phyloP scores from a whole-genome alignment of 2,888 invertebrate species.

The Scaptodrosophila latifasciaeformis region DNA sequence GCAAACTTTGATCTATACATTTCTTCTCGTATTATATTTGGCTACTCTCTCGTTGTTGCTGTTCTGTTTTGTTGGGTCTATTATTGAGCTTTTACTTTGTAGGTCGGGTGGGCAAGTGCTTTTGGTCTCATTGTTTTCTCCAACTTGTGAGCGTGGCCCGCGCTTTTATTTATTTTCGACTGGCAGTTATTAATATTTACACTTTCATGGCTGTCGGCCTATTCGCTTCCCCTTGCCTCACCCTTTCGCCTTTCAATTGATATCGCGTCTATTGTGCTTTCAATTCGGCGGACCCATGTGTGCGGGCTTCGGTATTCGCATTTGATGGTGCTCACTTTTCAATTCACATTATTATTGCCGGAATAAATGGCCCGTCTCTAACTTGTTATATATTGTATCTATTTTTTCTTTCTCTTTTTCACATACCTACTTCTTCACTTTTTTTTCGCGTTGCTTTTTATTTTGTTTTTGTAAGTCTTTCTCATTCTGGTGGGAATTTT shows the following conservation, averaged over 20 bases:
- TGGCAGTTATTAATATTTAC: slow-evolving; percentile 42
- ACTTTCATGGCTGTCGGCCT: slow-evolving; percentile 31
- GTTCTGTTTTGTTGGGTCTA: slow-evolving; percentile 29
- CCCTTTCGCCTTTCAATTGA: background rate
- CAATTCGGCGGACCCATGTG: slow-evolving; percentile 21
- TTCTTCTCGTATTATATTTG: no score
- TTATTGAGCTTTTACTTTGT: slow-evolving; percentile 12
- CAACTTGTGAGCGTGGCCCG: slow-evolving; percentile 7
- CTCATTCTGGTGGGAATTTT: slow-evolving; percentile 34
- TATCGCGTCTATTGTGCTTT: background rate
- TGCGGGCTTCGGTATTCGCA: slow-evolving; percentile 5
- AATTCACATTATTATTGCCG: slow-evolving; percentile 36
- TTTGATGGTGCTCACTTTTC: slow-evolving; percentile 20
- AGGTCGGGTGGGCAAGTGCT: slow-evolving; percentile 41
- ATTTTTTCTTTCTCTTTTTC: slow-evolving; percentile 13
- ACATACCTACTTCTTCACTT: slow-evolving; percentile 12
- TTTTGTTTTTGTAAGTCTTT: slow-evolving; percentile 6
- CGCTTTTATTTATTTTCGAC: slow-evolving; percentile 43
- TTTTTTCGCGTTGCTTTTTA: slow-evolving; percentile 7
- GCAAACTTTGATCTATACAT: slow-evolving; percentile 2
- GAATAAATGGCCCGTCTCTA: slow-evolving; percentile 32
- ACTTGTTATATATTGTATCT: slow-evolving; percentile 37
- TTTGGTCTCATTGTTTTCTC: background rate
- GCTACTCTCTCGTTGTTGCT: slow-evolving; percentile 34
- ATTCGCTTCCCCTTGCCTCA: background rate